Base-by-base conservation (phyloP, 2,113 vertebrate genomes). In the Clarias magur region DNA sequence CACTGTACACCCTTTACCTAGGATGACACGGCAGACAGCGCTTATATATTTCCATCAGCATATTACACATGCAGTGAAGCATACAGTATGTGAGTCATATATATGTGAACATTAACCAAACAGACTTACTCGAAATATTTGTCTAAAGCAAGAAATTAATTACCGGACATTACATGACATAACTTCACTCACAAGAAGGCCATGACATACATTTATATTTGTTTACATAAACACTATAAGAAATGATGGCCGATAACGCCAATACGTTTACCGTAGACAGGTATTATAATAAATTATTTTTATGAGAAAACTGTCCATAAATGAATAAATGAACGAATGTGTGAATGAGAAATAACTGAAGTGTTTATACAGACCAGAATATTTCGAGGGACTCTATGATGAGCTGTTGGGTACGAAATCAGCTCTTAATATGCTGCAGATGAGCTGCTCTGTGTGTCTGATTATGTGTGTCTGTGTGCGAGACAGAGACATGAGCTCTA, bases 11-110 rank as follows among this genome's bases (percentile, higher is more conserved):
- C 10, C 65, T 59, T 30, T 59, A 30, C 56, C 42, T n/a, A 38
- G 83, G 34, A 73, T 84, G 83, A 84, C 73, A 80, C 68, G 54
- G 84, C 60, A 85, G 19, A 62, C 42, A 42, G 5, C 6, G 67
- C 83, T 62, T 76, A 53, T 16, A 62, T 34, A 21, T 75, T 59
- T 56, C 6, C 57, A 59, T 12, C 53, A 57, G 9, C 1, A 3
- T 17, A 30, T 67, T 76, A 78, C 42, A 85, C 17, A 65, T 7
- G n/a, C 84, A 79, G 59, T 85, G 73, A 65, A 65, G 60, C 83
- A 48, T 48, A 38, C 34, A 38, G 34, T 38, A 48, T 48, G 48
- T 85, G 75, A 80, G 53, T 59, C 78, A 80, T 15, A 30, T 56
- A 13, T 78, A 30, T 56, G 25, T 78, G 1, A 78, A 27, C 10